These are phyloP conservation scores for Olivierus martensii DNA, from an alignment of 1,140 invertebrate species.

Conservation along the genomic window DNA sequence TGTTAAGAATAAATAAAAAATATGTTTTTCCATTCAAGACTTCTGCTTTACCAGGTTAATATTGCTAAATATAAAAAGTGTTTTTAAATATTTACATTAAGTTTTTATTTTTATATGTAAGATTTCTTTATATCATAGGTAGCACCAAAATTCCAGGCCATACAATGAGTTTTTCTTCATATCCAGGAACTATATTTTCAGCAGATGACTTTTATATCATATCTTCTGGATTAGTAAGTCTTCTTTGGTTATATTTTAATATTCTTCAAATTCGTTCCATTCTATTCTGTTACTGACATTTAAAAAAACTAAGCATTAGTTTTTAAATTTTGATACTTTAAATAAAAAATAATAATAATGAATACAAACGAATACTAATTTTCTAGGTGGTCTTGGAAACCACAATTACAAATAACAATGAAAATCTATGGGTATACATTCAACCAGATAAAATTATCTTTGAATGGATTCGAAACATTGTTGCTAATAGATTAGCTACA, in stretches of 20 bases:
- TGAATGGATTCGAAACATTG: constrained; percentile 62
- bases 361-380: no score
- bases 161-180: constrained; percentile 65
- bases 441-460: constrained; percentile 46
- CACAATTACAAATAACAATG: constrained; percentile 54
- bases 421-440: constrained; percentile 42
- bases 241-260: background rate
- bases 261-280: background rate
- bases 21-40: no score
- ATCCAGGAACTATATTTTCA: constrained; percentile 71
- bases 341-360: no score
- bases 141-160: constrained; percentile 41
- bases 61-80: background rate
- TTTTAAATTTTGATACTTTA: no score
- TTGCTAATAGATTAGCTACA: constrained; percentile 65
- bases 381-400: constrained; percentile 48
- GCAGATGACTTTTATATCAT: constrained; percentile 74
- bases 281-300: no score
- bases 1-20: no score
- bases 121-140: background rate
- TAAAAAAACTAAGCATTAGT: no score
- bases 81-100: no score
- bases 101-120: background rate
- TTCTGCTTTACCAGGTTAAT: no score
- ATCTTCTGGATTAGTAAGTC: constrained; percentile 44